Base-by-base conservation (phyloP, 1,140 invertebrate species). In the Drosophila pseudoobscura region DNA sequence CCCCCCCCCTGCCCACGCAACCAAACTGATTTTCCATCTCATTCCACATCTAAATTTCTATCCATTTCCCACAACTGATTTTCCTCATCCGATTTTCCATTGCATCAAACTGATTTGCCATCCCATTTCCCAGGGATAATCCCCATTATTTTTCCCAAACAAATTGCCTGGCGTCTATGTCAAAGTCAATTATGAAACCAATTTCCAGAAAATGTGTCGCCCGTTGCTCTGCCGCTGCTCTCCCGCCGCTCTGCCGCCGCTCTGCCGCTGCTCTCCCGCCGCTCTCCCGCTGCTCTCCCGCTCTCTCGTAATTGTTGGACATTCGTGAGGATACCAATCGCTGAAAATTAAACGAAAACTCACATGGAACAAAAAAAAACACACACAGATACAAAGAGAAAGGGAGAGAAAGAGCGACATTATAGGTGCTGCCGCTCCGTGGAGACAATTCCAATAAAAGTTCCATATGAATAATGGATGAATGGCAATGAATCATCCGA, bases 141-240 rank as follows among this genome's bases (percentile, higher is more conserved):
- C 74, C 46, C 45, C 55, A 17, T 41, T 58, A 65, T 63, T 57
- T 65, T 6, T 3, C 4, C 26, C 44, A 31, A 41, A 55, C 63
- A 70, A 54, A 46, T 49, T 74, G 57, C 61, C 53, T 63, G 78
- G 53, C 58, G 58, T 79, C 75, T 75, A 75, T 80, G 80, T 83
- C 76, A 84, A 85, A 80, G 72, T 76, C 76, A 85, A 84, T 84
- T 80, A 85, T 51, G 65, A 52, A 59, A 43, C 29, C 68, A 75
- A 80, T 80, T 77, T 39, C 50, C 62, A 41, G 24, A 69, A 69
- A 68, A 66, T 68, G 65, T 68, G 47, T 52, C 44, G 20, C 49
- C 29, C 31, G 8, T 31, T 2, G 29, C 31, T 26, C 11, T 2
- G 1, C 35, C 26, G 11, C 64, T 45, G 26, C 50, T 54, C 61